Conservation (phyloP, 2,888 invertebrate species). For the Drosophila anomalipes region DNA sequence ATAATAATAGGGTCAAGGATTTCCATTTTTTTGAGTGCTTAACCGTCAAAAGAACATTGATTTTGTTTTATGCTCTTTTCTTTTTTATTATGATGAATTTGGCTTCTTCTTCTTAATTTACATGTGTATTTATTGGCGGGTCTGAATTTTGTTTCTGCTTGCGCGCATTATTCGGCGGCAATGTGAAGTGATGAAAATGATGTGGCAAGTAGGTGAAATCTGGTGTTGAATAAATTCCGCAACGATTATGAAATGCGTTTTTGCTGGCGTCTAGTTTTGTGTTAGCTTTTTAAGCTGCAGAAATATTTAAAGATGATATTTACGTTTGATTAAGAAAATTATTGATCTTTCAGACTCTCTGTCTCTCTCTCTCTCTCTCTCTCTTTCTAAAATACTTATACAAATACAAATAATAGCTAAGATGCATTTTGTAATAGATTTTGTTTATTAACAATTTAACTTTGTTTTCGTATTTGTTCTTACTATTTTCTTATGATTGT, state of each 20-base stretch:
- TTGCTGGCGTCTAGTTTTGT: slow-evolving; percentile 7
- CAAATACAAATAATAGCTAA: neutral
- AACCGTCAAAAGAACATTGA: slow-evolving; percentile 26
- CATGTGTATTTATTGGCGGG: slow-evolving; percentile 19
- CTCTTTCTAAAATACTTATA: neutral
- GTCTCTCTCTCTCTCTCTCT: too few relatives aligned
- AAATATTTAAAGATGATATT: neutral
- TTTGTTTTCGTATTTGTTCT: neutral
- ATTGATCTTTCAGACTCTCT: neutral
- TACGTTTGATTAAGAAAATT: neutral
- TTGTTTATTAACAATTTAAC: too few relatives aligned
- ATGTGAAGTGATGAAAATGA: slow-evolving; percentile 23
- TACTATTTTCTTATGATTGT: neutral
- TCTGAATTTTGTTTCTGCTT: slow-evolving; percentile 23
- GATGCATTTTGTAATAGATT: neutral
- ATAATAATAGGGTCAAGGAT: slow-evolving; percentile 63
- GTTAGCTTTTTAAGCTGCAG: slow-evolving; percentile 1
- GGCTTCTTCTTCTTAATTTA: slow-evolving; percentile 15
- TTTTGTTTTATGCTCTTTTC: slow-evolving; percentile 8
- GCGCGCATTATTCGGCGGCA: slow-evolving; percentile 9
- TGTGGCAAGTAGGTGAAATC: slow-evolving; percentile 32
- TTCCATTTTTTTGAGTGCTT: slow-evolving; percentile 47
- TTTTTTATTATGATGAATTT: slow-evolving; percentile 2
- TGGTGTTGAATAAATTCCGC: slow-evolving; percentile 26
- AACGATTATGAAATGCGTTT: slow-evolving; percentile 26